These are phyloP conservation scores for Ips nitidus DNA, from an alignment of 1,140 invertebrate species.

Conservation along the genomic window DNA sequence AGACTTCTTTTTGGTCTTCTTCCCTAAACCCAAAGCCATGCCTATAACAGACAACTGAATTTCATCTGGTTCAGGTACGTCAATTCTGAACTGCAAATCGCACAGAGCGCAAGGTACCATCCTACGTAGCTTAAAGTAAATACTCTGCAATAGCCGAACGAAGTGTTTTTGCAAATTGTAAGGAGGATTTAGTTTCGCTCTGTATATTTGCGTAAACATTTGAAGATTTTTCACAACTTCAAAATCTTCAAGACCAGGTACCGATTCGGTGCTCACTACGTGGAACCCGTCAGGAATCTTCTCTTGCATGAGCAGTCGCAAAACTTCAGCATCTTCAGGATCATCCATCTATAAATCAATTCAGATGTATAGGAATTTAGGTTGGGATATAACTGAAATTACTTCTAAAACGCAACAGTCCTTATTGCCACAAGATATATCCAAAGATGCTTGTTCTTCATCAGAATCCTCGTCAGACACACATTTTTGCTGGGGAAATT, in stretches of 20 bases:
- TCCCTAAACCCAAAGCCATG: constrained; percentile 72
- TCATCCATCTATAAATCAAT: constrained; percentile 71
- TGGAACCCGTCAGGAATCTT: constrained; percentile 78
- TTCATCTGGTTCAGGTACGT: constrained; percentile 85
- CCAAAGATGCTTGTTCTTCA: constrained; percentile 73
- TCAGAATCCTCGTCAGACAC: constrained; percentile 68
- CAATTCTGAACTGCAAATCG: constrained; percentile 76
- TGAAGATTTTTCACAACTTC: constrained; percentile 75
- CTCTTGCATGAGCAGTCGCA: constrained; percentile 75
- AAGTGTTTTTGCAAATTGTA: constrained; percentile 66
- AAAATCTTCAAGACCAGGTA: constrained; percentile 71
- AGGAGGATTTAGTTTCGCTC: constrained; percentile 66
- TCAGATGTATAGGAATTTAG: too few species aligned
- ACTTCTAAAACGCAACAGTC: constrained; percentile 82
- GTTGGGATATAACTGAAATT: constrained; percentile 10
- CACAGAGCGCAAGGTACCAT: constrained; percentile 82
- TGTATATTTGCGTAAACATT: constrained; percentile 86
- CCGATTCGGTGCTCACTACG: constrained; percentile 79
- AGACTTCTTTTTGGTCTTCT: constrained; percentile 52
- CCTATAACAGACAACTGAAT: constrained; percentile 81
- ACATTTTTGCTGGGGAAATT: constrained; percentile 37
- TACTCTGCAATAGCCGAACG: constrained; percentile 63
- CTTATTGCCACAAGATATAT: constrained; percentile 75
- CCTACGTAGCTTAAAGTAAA: constrained; percentile 83
- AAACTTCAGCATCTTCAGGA: constrained; percentile 80